Evolutionary conservation across 1,140 invertebrate species (phyloP), one percentile per base, ranked within the genome.

Genomic region (Ostrea edulis): DNA sequence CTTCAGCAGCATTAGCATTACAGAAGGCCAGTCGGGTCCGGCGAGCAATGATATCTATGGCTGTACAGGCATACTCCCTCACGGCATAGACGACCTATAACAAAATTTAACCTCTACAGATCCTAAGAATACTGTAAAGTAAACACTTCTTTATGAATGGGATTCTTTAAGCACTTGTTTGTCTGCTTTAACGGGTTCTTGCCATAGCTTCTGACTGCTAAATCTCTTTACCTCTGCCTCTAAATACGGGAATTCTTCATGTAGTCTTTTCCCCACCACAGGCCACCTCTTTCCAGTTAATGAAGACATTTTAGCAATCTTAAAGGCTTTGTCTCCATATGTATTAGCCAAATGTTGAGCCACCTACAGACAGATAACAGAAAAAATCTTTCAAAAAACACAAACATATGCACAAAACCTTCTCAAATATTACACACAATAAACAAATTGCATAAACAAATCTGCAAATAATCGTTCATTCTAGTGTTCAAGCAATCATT

Each of bases 171-270:
- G n/a, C n/a, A n/a, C n/a, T n/a, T n/a, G n/a, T n/a, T n/a, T n/a
- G n/a, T n/a, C n/a, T 44, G 35, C 35, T 5, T 44, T 44, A 44
- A 44, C 5, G 35, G 35, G 35, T 44, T 44, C 35, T 44, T 44
- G 35, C 35, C 35, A 1, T 44, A 44, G 35, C n/a, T n/a, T n/a
- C n/a, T n/a, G n/a, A 44, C 1, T 44, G 35, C 35, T 44, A n/a
- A 5, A 29, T 8, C 22, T 82, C 8, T 51, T 52, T 91, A 99
- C 98, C 96, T 99, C 99, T 22, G 98, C 99, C 94, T 99, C 99
- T 92, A 99, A 98, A 94, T 99, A 99, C 0, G 99, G 99, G 94
- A 99, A 99, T 95, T 99, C 98, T 20, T 98, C 97, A 95, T 99
- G 99, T 55, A 99, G 96, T 93, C 98, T 97, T 91, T 97, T 97